A percentile compares a stretch with the other conserved stretches of the same genome.
These are phyloP conservation scores for Coenonympha arcania DNA, from an alignment of 2,888 invertebrate genomes.

Conservation along the genomic window DNA sequence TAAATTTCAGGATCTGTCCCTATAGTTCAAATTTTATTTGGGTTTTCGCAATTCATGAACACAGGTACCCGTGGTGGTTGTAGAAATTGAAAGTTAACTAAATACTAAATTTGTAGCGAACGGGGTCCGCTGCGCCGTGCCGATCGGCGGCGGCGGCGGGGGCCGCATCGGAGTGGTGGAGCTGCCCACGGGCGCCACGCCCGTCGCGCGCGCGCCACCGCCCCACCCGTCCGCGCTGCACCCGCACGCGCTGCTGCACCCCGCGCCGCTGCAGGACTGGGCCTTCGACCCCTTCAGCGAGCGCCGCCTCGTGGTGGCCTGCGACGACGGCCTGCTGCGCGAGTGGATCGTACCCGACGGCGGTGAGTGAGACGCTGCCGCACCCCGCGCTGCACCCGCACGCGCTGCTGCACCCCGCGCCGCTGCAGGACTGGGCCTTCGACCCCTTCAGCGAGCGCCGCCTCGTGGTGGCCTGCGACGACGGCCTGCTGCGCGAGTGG, in stretches of 20 bases:
- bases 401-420: constrained; percentile 91
- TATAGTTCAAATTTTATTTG: no score
- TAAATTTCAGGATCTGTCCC: no score
- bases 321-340: constrained; percentile 89
- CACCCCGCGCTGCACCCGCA: constrained; percentile 89
- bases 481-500: constrained; percentile 88
- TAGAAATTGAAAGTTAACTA: no score
- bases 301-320: constrained; percentile 85
- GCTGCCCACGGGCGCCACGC: constrained; percentile 68
- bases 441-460: constrained; percentile 89
- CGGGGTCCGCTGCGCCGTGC: constrained; percentile 89
- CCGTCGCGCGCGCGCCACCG: constrained; percentile 36
- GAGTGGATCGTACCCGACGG: constrained; percentile 85
- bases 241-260: constrained; percentile 90
- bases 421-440: constrained; percentile 94
- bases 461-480: constrained; percentile 91
- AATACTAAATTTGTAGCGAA: constrained; percentile 78
- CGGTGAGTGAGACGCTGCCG: constrained; percentile 63
- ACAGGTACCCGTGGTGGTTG: no score
- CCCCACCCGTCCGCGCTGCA: constrained; percentile 88
- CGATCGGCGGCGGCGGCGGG: constrained; percentile 83
- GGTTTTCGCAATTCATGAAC: no score
- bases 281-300: constrained; percentile 95
- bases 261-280: constrained; percentile 92
- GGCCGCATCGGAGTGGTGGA: constrained; percentile 79